Conservation (phyloP, 2,888 invertebrate genomes). For the Dynastes grantii region DNA sequence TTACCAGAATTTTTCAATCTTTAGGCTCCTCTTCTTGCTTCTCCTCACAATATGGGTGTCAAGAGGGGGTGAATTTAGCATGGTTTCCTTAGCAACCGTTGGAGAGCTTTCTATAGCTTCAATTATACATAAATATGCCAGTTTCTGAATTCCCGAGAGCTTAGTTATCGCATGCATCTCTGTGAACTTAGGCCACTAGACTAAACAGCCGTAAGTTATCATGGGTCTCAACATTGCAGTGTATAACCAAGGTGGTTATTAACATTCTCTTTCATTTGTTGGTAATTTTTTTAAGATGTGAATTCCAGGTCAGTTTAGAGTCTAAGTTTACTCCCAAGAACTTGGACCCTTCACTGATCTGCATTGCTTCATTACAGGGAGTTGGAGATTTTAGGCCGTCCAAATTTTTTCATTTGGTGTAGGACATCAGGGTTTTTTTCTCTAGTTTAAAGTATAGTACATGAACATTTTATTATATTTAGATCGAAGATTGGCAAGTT, state of each 20-base stretch:
- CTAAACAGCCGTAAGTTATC: not conserved
- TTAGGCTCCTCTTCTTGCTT: not conserved
- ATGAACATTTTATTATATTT: not conserved
- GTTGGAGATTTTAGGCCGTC: too few relatives aligned
- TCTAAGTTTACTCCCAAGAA: not conserved
- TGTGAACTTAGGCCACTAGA: not conserved
- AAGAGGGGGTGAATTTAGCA: too few relatives aligned
- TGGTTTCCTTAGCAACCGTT: too few relatives aligned
- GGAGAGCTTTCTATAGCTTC: too few relatives aligned
- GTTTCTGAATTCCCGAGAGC: not conserved
- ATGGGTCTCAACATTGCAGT: not conserved
- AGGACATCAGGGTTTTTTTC: too few relatives aligned
- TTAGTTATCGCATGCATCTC: not conserved
- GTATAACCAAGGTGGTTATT: not conserved
- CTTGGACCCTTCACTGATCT: not conserved
- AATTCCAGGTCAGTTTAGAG: not conserved
- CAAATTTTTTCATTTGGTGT: too few relatives aligned
- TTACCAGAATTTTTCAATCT: not conserved
- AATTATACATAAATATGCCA: too few relatives aligned
- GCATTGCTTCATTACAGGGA: not conserved
- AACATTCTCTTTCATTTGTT: not conserved
- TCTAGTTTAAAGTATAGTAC: not conserved
- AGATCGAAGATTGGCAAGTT: not conserved
- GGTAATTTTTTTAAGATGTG: not conserved
- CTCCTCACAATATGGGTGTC: not conserved